phyloP scores from a whole-genome alignment of 2,113 vertebrate species.

The Malurus elegans region DNA sequence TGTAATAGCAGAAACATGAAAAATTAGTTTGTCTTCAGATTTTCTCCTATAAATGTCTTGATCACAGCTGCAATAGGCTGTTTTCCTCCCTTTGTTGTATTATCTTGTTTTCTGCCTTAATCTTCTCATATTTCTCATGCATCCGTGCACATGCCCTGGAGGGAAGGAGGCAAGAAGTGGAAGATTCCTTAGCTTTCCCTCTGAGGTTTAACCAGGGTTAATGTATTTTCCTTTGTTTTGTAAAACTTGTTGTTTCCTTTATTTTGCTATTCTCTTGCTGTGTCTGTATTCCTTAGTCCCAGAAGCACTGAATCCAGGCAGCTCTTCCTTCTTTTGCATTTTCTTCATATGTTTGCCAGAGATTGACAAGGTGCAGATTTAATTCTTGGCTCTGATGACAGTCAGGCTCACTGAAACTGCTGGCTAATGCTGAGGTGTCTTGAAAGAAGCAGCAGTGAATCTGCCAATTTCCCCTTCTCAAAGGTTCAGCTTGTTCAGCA shows the following conservation, averaged over 20 bases:
- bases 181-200: neutral
- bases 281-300: neutral
- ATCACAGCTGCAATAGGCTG: neutral
- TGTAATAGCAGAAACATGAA: neutral
- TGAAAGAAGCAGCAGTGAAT: neutral
- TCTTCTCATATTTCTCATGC: neutral
- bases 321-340: neutral
- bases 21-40: neutral
- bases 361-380: neutral
- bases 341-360: neutral
- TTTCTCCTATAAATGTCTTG: neutral
- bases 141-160: neutral
- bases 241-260: neutral
- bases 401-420: accelerated
- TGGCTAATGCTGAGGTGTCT: neutral
- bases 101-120: neutral
- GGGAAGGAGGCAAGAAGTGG: neutral
- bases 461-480: neutral
- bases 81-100: neutral
- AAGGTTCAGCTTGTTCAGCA: neutral
- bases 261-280: neutral
- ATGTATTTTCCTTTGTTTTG: neutral
- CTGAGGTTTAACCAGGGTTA: neutral
- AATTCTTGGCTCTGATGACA: neutral
- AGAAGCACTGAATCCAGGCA: neutral